Conservation (phyloP, 2,797 vertebrate genomes). For the Euthynnus affinis region DNA sequence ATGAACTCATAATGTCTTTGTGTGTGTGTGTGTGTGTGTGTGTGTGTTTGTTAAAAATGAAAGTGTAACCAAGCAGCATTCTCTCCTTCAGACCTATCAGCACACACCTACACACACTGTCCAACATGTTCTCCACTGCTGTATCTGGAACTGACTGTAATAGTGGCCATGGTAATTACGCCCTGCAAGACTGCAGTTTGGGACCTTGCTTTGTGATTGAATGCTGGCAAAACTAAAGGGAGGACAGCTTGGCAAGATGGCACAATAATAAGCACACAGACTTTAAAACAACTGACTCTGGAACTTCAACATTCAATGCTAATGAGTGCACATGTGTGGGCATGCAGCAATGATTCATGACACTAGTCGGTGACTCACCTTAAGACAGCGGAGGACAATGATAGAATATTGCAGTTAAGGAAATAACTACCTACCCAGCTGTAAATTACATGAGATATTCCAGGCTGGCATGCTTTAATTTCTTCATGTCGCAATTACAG, state of each 20-base stretch:
- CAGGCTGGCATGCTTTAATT: constrained; percentile 1
- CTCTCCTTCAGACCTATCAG: constrained; percentile 11
- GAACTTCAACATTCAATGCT: constrained; percentile 34
- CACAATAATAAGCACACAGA: constrained; percentile 62
- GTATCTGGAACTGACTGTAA: constrained; percentile 48
- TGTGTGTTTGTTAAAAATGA: not conserved
- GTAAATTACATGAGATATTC: constrained; percentile 38
- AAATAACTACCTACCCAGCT: constrained; percentile 46
- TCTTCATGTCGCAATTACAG: constrained; percentile 35
- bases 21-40: not conserved
- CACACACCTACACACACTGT: constrained; percentile 37
- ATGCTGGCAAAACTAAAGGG: constrained; percentile 64
- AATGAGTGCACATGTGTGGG: constrained; percentile 42
- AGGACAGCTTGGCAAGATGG: constrained; percentile 55
- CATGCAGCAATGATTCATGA: constrained; percentile 55
- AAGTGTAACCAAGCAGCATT: not conserved
- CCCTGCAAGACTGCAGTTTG: constrained; percentile 56
- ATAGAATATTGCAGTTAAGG: constrained; percentile 42
- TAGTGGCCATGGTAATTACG: constrained; percentile 43
- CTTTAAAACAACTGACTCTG: constrained; percentile 53
- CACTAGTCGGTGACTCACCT: constrained; percentile 59
- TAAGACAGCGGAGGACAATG: constrained; percentile 47
- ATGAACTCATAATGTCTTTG: too few relatives aligned
- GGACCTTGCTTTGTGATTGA: constrained; percentile 50
- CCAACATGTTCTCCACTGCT: constrained; percentile 18